Evolutionary conservation across 2,113 vertebrate genomes (phyloP), one percentile per base, ranked within the genome.

Genomic region (Gila orcuttii): DNA sequence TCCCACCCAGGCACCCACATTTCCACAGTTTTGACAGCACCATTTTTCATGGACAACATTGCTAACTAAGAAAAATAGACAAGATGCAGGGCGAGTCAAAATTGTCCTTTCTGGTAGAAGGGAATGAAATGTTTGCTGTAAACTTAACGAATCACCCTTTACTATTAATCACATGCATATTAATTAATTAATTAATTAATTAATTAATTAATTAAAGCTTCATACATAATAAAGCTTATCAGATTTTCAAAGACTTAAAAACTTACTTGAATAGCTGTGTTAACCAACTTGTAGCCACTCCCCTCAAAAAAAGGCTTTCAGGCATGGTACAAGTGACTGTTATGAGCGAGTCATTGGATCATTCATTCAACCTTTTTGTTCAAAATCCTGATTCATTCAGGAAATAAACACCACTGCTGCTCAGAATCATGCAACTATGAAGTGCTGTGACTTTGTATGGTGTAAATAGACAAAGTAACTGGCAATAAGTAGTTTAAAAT

Each of bases 1-100:
- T 68, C 79, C 39, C 62, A 82, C 79, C 62, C 79, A 69, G n/a
- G n/a, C n/a, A n/a, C n/a, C n/a, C n/a, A n/a, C 62, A 45, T 47
- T 31, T 69, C 79, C 62, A 68, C 6, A 6, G 11, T 52, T 82
- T 68, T 68, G 79, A 82, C 62, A 50, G 79, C n/a, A 50, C 13
- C n/a, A 81, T 66, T 81, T 81, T 66, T 81, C 79, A 66, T 68
- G 21, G 28, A 68, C 64, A 68, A 52, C 3, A 25, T 52, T 68
- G 62, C 28, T n/a, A 82, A 10, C 17, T 23, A 68, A 82, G 79
- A 52, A 82, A 68, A 69, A 82, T 36, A 36, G 62, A 69, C 45
- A 50, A 23, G 42, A 66, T 12, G 17, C 79, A 12, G 60, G 39
- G 28, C 0, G n/a, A 45, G 39, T 52, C 7, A 12, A 62, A 64